A percentile compares a stretch with the other conserved stretches of the same genome.
These are phyloP conservation scores for Smittia sp. DNA, from an alignment of 2,888 invertebrate species.

Conservation along the genomic window DNA sequence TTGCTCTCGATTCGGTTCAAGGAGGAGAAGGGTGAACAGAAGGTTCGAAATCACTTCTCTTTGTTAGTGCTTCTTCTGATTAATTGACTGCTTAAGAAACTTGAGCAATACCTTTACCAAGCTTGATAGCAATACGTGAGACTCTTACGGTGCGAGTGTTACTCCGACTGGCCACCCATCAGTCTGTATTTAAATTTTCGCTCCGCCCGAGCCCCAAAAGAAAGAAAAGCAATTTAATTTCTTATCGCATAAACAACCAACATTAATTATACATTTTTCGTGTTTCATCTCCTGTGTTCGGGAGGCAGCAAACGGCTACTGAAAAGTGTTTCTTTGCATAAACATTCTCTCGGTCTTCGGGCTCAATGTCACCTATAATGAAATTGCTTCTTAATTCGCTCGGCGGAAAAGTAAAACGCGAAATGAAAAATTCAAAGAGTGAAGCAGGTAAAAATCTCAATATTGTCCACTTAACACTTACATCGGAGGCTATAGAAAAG, in stretches of 20 bases:
- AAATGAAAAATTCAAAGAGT: not conserved
- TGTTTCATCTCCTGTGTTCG: not conserved
- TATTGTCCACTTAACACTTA: slow-evolving; percentile 24
- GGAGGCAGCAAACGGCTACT: not conserved
- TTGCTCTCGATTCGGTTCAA: slow-evolving; percentile 2
- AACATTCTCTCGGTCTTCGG: not conserved
- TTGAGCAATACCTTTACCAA: too few relatives aligned
- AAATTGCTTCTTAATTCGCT: not conserved
- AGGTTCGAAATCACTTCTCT: too few relatives aligned
- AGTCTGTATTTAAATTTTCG: not conserved
- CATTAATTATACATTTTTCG: slow-evolving; percentile 25
- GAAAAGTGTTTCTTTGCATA: not conserved
- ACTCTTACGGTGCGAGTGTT: too few relatives aligned
- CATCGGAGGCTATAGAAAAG: not conserved
- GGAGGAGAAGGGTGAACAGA: not conserved
- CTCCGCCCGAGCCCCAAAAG: not conserved
- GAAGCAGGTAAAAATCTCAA: slow-evolving; percentile 16
- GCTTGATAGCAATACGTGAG: too few relatives aligned
- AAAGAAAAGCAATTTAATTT: slow-evolving; percentile 16
- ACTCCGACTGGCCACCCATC: too few relatives aligned
- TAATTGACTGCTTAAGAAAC: too few relatives aligned
- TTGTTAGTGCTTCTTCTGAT: too few relatives aligned
- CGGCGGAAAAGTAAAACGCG: not conserved
- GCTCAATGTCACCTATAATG: not conserved
- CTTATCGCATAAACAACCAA: slow-evolving; percentile 31